These are phyloP conservation scores for Oligia strigilis DNA, from an alignment of 2,888 invertebrate genomes.

Conservation along the genomic window DNA sequence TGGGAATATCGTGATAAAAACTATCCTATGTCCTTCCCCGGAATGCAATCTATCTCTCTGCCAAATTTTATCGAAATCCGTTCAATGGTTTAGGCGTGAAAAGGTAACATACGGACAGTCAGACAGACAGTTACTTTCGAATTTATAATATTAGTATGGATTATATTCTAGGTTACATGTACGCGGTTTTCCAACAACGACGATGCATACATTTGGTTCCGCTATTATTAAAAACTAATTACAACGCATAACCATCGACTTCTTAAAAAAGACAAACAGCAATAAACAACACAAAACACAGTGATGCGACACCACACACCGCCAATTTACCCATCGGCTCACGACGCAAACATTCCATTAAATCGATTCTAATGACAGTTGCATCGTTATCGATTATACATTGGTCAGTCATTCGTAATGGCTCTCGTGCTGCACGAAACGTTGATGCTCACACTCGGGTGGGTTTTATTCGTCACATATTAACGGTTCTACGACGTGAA, in stretches of 20 bases:
- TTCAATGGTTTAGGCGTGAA: no score
- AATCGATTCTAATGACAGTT: constrained; percentile 54
- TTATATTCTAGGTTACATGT: background rate
- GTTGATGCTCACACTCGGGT: constrained; percentile 40
- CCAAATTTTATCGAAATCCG: no score
- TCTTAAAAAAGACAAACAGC: constrained; percentile 11
- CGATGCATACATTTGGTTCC: constrained; percentile 8
- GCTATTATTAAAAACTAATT: constrained; percentile 22
- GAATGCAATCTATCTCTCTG: no score
- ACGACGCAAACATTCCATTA: constrained; percentile 23
- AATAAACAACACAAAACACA: constrained; percentile 3
- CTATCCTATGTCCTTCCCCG: no score
- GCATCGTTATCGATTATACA: constrained; percentile 64
- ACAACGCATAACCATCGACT: background rate
- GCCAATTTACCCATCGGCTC: constrained; percentile 21
- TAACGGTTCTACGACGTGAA: constrained; percentile 53
- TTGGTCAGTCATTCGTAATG: constrained; percentile 50
- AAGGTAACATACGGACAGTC: no score
- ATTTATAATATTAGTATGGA: no score
- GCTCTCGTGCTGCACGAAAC: constrained; percentile 62
- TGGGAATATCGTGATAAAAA: no score
- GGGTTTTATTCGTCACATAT: constrained; percentile 54
- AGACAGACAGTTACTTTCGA: no score
- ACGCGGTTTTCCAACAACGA: constrained; percentile 23
- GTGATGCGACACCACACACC: constrained; percentile 20